Conservation (phyloP, 2,888 invertebrate species). For the Baronia brevicornis region DNA sequence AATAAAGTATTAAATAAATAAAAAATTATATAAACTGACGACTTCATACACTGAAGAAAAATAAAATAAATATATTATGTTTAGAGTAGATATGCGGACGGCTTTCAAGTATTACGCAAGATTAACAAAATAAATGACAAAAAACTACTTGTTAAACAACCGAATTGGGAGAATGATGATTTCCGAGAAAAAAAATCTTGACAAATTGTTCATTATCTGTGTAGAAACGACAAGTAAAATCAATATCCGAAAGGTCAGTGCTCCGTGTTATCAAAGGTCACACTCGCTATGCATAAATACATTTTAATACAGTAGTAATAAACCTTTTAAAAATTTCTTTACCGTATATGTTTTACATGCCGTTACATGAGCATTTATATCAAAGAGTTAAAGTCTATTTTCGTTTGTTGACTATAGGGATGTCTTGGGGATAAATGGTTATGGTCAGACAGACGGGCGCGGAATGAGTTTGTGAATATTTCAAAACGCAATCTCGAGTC, state of each 20-base stretch:
- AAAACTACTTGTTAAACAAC: constrained; percentile 1
- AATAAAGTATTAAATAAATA: too few species aligned
- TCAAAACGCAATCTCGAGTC: constrained; percentile 66
- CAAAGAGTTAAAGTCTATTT: constrained; percentile 8
- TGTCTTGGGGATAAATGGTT: constrained; percentile 30
- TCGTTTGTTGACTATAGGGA: constrained; percentile 13
- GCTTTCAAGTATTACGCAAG: constrained; percentile 1
- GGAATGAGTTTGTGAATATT: constrained; percentile 71
- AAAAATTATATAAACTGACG: too few species aligned
- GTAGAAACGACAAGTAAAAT: constrained; percentile 35
- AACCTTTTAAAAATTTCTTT: constrained; percentile 33
- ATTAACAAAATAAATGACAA: constrained; percentile 9
- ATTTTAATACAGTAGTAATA: constrained; percentile 40
- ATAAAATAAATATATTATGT: background rate
- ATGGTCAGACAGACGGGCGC: constrained; percentile 60
- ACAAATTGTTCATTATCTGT: constrained; percentile 32
- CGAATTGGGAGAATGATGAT: constrained; percentile 12
- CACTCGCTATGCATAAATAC: constrained; percentile 52
- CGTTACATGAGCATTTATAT: constrained; percentile 4
- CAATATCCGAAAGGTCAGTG: constrained; percentile 49
- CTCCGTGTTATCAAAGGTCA: constrained; percentile 39
- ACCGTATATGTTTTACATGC: constrained; percentile 16
- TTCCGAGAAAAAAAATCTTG: constrained; percentile 25
- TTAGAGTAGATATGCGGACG: background rate
- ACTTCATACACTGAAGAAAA: too few species aligned